Conservation (phyloP, 2,113 vertebrate genomes). For the Muscicapa adusta region DNA sequence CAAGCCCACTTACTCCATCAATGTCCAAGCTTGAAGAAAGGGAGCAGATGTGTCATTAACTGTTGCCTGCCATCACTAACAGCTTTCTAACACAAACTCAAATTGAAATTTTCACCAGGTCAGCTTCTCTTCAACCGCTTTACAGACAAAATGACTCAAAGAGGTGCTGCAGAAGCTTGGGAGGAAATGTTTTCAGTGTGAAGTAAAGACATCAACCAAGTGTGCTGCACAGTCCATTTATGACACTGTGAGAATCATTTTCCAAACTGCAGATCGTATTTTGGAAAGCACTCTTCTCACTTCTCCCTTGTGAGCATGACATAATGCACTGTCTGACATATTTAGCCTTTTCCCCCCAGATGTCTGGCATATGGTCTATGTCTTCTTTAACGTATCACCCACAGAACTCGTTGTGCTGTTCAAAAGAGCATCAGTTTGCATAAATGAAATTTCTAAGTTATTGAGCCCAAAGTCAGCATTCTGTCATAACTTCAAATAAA, state of each 20-base stretch:
- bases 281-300: constrained; percentile 8
- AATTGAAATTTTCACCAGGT: neutral
- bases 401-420: neutral
- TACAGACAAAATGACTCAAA: neutral
- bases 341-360: constrained; percentile 32
- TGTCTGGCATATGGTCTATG: constrained; percentile 44
- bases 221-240: neutral
- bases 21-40: neutral
- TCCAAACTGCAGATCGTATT: neutral
- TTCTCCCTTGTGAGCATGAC: constrained; percentile 34
- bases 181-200: constrained; percentile 31
- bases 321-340: constrained; percentile 21
- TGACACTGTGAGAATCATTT: constrained; percentile 19
- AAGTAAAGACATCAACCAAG: constrained; percentile 14
- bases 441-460: constrained; percentile 32
- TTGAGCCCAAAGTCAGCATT: constrained; percentile 32
- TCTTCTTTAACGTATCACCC: neutral
- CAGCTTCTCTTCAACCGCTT: neutral
- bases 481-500: constrained; percentile 49
- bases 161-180: neutral
- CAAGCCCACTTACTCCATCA: constrained; percentile 41
- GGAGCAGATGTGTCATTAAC: constrained; percentile 58
- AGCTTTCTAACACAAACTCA: neutral
- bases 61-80: neutral
- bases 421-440: neutral